Conservation (phyloP, 2,113 vertebrate genomes). For the Monopterus albus region DNA sequence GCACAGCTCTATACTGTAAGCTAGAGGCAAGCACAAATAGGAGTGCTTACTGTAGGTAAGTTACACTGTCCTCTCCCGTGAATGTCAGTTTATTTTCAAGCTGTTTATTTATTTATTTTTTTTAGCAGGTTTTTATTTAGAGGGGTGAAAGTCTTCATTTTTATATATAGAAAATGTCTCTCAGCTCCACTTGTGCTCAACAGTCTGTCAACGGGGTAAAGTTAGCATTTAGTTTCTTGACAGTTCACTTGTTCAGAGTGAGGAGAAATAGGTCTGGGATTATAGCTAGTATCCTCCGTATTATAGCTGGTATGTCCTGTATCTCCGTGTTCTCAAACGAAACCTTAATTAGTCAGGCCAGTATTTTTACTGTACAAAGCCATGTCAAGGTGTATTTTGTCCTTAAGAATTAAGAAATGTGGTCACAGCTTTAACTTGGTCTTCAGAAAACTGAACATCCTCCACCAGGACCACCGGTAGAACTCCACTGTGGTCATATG, state of each 20-base stretch:
- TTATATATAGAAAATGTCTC: conserved; percentile 26
- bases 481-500: conserved; percentile 1
- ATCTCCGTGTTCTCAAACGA: conserved; percentile 48
- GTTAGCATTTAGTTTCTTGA: conserved; percentile 45
- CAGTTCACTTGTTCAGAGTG: conserved; percentile 31
- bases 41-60: background rate
- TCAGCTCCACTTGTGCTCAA: conserved; percentile 46
- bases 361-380: background rate
- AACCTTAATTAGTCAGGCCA: conserved; percentile 5
- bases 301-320: too few relatives aligned
- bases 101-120: too few relatives aligned
- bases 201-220: conserved; percentile 38
- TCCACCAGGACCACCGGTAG: too few relatives aligned
- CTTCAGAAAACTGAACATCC: conserved; percentile 2
- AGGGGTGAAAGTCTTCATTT: conserved; percentile 13
- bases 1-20: background rate
- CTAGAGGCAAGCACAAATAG: background rate
- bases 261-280: conserved; percentile 44
- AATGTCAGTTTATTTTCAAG: conserved; percentile 27
- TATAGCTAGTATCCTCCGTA: conserved; percentile 32
- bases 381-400: background rate
- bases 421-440: conserved; percentile 3
- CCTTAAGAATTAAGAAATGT: background rate
- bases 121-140: conserved; percentile 21
- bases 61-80: conserved; percentile 18